These are phyloP conservation scores for Microctonus brassicae DNA, from an alignment of 2,888 invertebrate species.

Conservation along the genomic window DNA sequence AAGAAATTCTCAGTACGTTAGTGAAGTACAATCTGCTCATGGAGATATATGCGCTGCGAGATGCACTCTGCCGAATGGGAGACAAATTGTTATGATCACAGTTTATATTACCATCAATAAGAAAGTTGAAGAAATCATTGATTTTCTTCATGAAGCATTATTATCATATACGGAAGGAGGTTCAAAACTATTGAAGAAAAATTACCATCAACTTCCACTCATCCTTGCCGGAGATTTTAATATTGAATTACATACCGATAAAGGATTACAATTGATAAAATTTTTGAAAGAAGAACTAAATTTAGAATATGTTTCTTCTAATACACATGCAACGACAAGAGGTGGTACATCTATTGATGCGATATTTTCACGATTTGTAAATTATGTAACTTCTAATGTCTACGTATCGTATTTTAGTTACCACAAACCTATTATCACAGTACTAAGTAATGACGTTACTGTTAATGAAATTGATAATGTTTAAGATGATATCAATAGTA, in stretches of 20 bases:
- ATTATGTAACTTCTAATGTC: neutral
- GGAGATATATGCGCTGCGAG: too few relatives aligned
- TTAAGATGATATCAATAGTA: too few relatives aligned
- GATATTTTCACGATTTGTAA: neutral
- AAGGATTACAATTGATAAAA: neutral
- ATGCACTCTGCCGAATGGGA: too few relatives aligned
- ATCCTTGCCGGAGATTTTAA: neutral
- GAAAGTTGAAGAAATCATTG: neutral
- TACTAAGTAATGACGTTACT: too few relatives aligned
- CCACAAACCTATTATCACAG: too few relatives aligned
- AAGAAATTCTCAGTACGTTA: too few relatives aligned
- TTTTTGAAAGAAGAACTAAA: neutral
- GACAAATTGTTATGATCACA: neutral
- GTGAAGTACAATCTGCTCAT: too few relatives aligned
- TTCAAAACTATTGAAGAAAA: neutral
- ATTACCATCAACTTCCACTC: neutral
- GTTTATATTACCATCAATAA: neutral
- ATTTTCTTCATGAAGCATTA: neutral
- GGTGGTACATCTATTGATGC: constrained; percentile 6
- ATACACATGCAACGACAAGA: neutral
- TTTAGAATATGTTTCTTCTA: neutral
- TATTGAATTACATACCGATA: neutral
- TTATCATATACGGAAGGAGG: too few relatives aligned
- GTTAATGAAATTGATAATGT: too few relatives aligned
- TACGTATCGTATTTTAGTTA: too few relatives aligned